Evolutionary conservation across 2,888 invertebrate genomes (phyloP).

Genomic region (Alloscopus bannaensis): DNA sequence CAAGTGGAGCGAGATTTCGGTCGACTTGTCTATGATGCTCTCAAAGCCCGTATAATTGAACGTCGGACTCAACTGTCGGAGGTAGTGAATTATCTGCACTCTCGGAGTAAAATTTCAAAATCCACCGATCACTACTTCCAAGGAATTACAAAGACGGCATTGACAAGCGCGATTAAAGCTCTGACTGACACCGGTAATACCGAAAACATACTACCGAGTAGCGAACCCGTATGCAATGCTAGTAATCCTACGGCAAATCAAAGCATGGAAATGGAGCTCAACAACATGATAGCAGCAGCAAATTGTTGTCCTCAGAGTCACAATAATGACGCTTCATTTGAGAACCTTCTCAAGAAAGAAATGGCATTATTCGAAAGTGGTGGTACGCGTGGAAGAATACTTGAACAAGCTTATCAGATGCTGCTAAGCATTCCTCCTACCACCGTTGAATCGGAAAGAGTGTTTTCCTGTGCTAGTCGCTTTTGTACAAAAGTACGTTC

Average conservation of each 20-base stretch:
- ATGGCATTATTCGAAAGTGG: not conserved
- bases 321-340: not conserved
- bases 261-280: not conserved
- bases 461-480: not conserved
- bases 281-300: not conserved
- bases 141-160: not conserved
- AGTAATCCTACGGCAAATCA: not conserved
- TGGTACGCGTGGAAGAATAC: not conserved
- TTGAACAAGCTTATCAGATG: not conserved
- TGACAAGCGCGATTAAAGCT: not conserved
- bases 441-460: not conserved
- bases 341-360: not conserved
- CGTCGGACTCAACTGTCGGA: not conserved
- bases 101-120: not conserved
- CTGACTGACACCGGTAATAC: not conserved
- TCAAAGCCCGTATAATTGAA: not conserved
- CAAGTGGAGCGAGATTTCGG: not conserved
- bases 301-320: not conserved
- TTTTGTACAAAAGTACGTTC: not conserved
- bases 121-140: not conserved
- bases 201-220: not conserved
- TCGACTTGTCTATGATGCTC: not conserved
- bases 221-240: no score
- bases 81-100: not conserved
- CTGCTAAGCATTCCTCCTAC: not conserved